A percentile compares a stretch with the other conserved stretches of the same genome.
phyloP scores from a whole-genome alignment of 2,888 invertebrate genomes.

The Scelioninae gen. 2 region DNA sequence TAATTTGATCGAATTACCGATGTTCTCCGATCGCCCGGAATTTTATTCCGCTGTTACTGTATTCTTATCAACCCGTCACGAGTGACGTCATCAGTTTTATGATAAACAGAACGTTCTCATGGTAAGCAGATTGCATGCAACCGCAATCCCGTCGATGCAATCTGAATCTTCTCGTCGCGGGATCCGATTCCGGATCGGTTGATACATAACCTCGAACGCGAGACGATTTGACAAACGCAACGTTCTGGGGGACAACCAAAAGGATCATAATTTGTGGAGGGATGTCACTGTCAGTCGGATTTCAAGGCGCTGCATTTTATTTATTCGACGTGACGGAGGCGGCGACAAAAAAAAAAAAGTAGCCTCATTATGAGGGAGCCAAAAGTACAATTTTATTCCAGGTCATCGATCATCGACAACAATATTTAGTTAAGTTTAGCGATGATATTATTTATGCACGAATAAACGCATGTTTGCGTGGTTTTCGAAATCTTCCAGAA shows the following conservation, averaged over 20 bases:
- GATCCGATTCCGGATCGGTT: slow-evolving; percentile 14
- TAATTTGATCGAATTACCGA: no score
- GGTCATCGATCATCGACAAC: no score
- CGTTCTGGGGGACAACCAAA: background rate
- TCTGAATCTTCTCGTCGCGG: slow-evolving; percentile 4
- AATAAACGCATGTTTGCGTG: no score
- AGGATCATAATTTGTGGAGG: slow-evolving; percentile 4
- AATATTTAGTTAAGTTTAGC: no score
- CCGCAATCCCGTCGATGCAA: slow-evolving; percentile 9
- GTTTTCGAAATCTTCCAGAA: no score
- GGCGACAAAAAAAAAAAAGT: background rate
- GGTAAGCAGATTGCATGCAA: slow-evolving; percentile 15
- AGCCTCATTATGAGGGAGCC: background rate
- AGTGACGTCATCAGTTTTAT: slow-evolving; percentile 17
- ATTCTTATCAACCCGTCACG: background rate
- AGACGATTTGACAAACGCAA: slow-evolving; percentile 1
- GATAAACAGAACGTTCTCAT: slow-evolving; percentile 19
- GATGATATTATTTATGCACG: no score
- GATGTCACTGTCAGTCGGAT: slow-evolving; percentile 22
- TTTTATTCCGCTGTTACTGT: background rate
- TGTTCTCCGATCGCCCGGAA: no score
- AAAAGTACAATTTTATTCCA: background rate
- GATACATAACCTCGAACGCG: background rate
- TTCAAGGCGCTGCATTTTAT: slow-evolving; percentile 9
- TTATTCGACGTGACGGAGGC: background rate